Evolutionary conservation across 2,113 vertebrate genomes (phyloP), one percentile per base, ranked within the genome.

Genomic region (Dunckerocampus dactyliophorus): DNA sequence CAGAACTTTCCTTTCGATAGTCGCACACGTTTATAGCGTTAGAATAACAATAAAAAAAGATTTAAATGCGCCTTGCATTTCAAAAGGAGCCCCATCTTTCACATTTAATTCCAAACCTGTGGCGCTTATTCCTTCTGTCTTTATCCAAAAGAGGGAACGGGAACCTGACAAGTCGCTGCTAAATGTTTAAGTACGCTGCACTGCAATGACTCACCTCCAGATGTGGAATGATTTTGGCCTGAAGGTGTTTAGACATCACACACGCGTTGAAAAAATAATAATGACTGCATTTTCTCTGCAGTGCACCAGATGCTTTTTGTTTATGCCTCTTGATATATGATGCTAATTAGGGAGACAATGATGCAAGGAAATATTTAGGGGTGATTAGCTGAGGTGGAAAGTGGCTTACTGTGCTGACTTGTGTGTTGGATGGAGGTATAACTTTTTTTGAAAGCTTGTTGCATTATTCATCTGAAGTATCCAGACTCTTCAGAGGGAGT

Each of bases 341-440:
- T 62, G 48, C 59, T 65, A 76, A 72, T 76, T 66, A 63, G 53
- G 49, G 61, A 65, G 63, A 76, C 46, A 71, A 63, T 62, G 47
- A 69, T 62, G 67, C 45, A 52, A 69, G 48, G 62, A 24, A 64
- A 43, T 22, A 22, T 48, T 64, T 46, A 43, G 51, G 51, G 19
- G 34, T 19, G 24, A 60, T 52, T 60, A 6, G 43, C 16, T 62
- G 49, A 0, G 14, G 37, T 15, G 31, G 39, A 39, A 50, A 17
- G 4, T 53, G 14, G 24, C 28, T 46, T 19, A 14, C 39, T 64
- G 19, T 46, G 24, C 51, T 59, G 52, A 69, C 47, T 70, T 34
- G 31, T 34, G 63, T 59, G 51, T 69, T 52, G 50, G 28, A 55
- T 64, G 24, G 50, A 69, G 67, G 49, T 47, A n/a, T 46, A 22